A percentile compares a stretch with the other conserved stretches of the same genome.
Evolutionary conservation across 2,797 vertebrate genomes (phyloP).

Genomic region (Dromococcyx pavoninus): DNA sequence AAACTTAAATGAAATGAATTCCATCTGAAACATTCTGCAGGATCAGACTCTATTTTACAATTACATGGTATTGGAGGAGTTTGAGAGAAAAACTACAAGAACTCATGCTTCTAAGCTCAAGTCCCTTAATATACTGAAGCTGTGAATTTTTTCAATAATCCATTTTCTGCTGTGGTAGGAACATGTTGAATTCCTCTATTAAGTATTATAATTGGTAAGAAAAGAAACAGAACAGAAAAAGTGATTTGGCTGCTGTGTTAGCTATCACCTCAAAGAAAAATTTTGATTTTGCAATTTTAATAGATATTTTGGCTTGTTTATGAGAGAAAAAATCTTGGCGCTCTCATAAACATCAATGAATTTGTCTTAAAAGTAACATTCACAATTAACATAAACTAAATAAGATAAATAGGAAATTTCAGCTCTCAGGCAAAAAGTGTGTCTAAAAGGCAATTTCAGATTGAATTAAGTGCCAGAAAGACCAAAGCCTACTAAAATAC

Average conservation of each 20-base stretch:
- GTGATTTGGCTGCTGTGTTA: slow-evolving; percentile 11
- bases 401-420: slow-evolving; percentile 31
- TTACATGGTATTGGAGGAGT: slow-evolving; percentile 17
- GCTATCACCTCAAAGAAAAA: slow-evolving; percentile 51
- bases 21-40: slow-evolving; percentile 3
- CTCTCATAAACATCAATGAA: slow-evolving; percentile 17
- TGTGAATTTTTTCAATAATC: slow-evolving; percentile 31
- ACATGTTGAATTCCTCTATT: slow-evolving; percentile 43
- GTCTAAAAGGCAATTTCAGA: slow-evolving; percentile 23
- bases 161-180: slow-evolving; percentile 18
- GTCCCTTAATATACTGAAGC: background rate
- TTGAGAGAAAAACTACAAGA: background rate
- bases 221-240: slow-evolving; percentile 6
- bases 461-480: background rate
- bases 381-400: slow-evolving; percentile 55
- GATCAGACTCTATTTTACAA: slow-evolving; percentile 5
- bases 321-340: slow-evolving; percentile 18
- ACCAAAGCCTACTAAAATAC: background rate
- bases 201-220: slow-evolving; percentile 44
- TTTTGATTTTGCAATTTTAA: slow-evolving; percentile 51
- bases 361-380: slow-evolving; percentile 53
- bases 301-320: slow-evolving; percentile 17
- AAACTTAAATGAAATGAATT: slow-evolving; percentile 31
- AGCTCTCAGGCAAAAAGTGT: background rate
- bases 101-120: background rate